Base-by-base conservation (phyloP, 2,113 vertebrate species). In the Setophaga kirtlandii region DNA sequence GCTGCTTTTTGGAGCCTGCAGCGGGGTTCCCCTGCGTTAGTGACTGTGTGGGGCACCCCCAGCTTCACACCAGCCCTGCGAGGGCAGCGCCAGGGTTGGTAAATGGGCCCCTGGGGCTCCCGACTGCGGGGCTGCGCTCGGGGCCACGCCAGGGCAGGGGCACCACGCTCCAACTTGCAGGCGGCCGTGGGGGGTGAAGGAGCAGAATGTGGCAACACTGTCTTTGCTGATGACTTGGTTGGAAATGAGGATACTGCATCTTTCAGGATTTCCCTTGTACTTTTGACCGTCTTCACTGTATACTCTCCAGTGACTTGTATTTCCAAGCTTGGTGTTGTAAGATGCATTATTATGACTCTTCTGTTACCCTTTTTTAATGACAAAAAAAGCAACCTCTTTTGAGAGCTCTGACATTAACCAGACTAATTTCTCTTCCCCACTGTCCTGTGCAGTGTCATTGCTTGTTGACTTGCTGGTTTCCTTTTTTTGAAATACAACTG, bases 281-380 rank as follows among this genome's bases (percentile, higher is more conserved):
- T 96, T 89, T 71, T 87, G 89, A 95, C 96, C 91, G 80, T 95
- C 89, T 96, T 97, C 96, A 94, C 95, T 97, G 94, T 96, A 92
- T 96, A 69, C 81, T 95, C 87, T 94, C 95, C 96, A 95, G 94
- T 97, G 97, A 95, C 74, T 80, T 94, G 92, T 97, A 94, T 91
- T 94, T 94, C 53, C 96, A 94, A 92, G 97, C 97, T 96, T 93
- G 93, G 58, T 97, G 97, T 96, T 98, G 90, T 97, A 93, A 97
- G 94, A 88, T 96, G 59, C 90, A 83, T 90, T 90, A 83, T 63
- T 67, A 86, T 76, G 52, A 86, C 52, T 86, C 64, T 90, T 56
- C 35, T 77, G 64, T 90, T 77, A 70, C 27, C 49, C 23, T 64
- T 90, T 90, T 63, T 78, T 50, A 70, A 90, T 30, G 88, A 70